phyloP scores from a whole-genome alignment of 2,888 invertebrate species.

The Frankliniella intonsa region DNA sequence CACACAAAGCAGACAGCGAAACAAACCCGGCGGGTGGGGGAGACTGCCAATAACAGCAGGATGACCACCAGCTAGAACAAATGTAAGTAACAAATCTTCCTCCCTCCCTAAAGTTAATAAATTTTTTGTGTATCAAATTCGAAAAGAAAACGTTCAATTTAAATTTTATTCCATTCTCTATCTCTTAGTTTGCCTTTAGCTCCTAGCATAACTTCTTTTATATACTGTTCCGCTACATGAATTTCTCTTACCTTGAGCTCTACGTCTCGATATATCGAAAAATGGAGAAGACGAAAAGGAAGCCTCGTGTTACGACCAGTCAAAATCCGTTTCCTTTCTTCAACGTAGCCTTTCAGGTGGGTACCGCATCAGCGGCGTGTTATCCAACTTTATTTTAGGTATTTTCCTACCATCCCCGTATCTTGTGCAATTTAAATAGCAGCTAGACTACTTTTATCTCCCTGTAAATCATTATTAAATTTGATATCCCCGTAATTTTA shows the following conservation, averaged over 20 bases:
- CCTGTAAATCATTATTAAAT: too few relatives aligned
- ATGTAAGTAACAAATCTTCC: neutral
- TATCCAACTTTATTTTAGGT: neutral
- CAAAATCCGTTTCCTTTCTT: conserved; percentile 14
- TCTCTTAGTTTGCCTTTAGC: neutral
- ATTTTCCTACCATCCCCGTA: neutral
- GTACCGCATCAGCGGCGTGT: neutral
- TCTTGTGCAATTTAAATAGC: too few relatives aligned
- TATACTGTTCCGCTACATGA: neutral
- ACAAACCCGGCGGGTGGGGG: too few relatives aligned
- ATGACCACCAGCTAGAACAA: neutral
- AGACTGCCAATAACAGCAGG: neutral
- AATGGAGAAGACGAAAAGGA: neutral
- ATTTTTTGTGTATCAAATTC: neutral
- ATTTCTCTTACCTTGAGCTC: neutral
- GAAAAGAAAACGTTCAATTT: neutral
- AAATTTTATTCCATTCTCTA: neutral
- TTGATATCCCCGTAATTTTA: neutral
- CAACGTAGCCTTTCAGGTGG: conserved; percentile 18
- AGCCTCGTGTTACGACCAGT: neutral
- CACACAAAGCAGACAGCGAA: neutral
- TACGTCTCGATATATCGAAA: neutral
- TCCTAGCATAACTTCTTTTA: neutral
- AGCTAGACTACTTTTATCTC: too few relatives aligned
- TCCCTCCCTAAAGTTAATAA: neutral